A percentile compares a stretch with the other conserved stretches of the same genome.
These are phyloP conservation scores for Bembecia ichneumoniformis DNA, from an alignment of 2,888 invertebrate genomes.

Conservation along the genomic window DNA sequence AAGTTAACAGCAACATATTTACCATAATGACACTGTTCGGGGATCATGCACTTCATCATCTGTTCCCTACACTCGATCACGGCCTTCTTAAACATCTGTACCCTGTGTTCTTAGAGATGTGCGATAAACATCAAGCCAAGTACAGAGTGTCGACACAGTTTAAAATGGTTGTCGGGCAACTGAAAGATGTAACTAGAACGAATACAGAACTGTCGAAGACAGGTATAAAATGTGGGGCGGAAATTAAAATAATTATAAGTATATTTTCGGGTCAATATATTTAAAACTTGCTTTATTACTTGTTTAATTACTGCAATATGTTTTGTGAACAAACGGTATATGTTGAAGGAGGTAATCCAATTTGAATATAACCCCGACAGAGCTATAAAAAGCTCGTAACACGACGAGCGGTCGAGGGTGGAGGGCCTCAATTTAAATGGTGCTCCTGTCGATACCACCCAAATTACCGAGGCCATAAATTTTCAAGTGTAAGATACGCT, in stretches of 20 bases:
- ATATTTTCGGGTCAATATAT: too few species aligned
- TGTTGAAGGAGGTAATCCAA: constrained; percentile 5
- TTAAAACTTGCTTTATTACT: too few species aligned
- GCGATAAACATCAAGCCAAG: constrained; percentile 65
- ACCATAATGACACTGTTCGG: constrained; percentile 81
- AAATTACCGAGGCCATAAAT: constrained; percentile 14
- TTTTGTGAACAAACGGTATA: constrained; percentile 5
- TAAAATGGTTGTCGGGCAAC: constrained; percentile 77
- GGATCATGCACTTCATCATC: constrained; percentile 83
- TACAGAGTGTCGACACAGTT: constrained; percentile 57
- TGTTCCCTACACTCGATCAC: constrained; percentile 86
- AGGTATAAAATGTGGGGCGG: not conserved
- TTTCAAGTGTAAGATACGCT: constrained; percentile 10
- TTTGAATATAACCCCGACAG: constrained; percentile 8
- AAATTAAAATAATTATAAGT: too few species aligned
- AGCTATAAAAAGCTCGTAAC: constrained; percentile 5
- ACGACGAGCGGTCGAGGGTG: not conserved
- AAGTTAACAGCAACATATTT: constrained; percentile 76
- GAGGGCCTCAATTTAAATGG: constrained; percentile 11
- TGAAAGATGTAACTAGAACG: constrained; percentile 29
- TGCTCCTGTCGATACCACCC: constrained; percentile 14
- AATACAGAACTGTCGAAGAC: constrained; percentile 2
- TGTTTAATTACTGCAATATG: constrained; percentile 2
- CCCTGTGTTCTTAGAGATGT: constrained; percentile 73
- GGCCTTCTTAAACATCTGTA: constrained; percentile 75